Evolutionary conservation across 2,888 invertebrate genomes (phyloP).

Genomic region (Polia nebulosa): DNA sequence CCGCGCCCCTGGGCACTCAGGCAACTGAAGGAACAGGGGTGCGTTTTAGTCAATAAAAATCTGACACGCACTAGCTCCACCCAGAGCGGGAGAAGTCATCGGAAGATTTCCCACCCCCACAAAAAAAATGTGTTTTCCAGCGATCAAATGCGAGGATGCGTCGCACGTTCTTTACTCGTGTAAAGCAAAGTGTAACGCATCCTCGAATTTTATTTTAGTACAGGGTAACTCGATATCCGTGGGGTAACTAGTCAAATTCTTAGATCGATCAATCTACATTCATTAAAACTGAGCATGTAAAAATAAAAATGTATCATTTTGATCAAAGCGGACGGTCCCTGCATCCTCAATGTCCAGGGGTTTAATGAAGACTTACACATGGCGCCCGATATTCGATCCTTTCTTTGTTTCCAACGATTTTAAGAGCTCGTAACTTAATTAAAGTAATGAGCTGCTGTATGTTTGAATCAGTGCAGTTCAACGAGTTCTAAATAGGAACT

Average conservation of each 20-base stretch:
- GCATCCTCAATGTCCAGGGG: background rate
- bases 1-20: too few species aligned
- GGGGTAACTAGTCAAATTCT: background rate
- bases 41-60: too few species aligned
- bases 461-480: constrained; percentile 20
- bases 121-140: too few species aligned
- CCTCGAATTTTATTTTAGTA: too few species aligned
- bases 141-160: too few species aligned
- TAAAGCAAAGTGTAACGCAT: too few species aligned
- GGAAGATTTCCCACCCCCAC: too few species aligned
- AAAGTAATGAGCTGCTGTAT: constrained; percentile 14
- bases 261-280: background rate
- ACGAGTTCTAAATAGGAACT: constrained; percentile 37
- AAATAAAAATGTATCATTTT: constrained; percentile 18
- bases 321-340: constrained; percentile 7
- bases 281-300: background rate
- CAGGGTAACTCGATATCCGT: background rate
- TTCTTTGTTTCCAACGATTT: constrained; percentile 12
- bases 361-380: constrained; percentile 25
- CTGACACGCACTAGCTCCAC: too few species aligned
- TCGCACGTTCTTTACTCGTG: too few species aligned
- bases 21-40: too few species aligned
- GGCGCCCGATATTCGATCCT: constrained; percentile 21
- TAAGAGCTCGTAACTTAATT: constrained; percentile 39
- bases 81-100: too few species aligned